A percentile compares a stretch with the other conserved stretches of the same genome.
phyloP scores from a whole-genome alignment of 1,140 invertebrate species.

The Aphidius gifuensis region DNA sequence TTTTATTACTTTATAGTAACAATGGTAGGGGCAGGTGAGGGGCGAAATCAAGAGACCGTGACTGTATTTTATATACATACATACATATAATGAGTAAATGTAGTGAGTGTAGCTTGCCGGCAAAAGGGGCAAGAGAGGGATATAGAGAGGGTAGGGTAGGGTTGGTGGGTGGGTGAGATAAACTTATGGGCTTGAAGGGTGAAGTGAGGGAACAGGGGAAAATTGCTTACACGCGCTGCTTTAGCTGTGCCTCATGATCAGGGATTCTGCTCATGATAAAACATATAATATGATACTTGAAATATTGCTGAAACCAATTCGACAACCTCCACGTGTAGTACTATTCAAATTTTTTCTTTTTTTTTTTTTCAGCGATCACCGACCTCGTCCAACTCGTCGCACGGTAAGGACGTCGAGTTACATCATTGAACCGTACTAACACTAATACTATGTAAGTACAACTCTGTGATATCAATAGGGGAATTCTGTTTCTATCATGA shows the following conservation, averaged over 20 bases:
- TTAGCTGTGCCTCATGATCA: constrained; percentile 33
- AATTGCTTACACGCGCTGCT: constrained; percentile 36
- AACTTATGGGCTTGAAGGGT: neutral
- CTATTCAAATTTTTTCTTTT: constrained; percentile 19
- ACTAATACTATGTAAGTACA: constrained; percentile 24
- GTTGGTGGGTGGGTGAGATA: neutral
- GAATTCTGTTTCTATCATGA: too few relatives aligned
- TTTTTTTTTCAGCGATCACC: constrained; percentile 56
- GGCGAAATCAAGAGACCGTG: too few relatives aligned
- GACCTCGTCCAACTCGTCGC: constrained; percentile 53
- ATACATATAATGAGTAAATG: too few relatives aligned
- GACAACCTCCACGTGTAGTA: constrained; percentile 51
- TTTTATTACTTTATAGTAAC: too few relatives aligned
- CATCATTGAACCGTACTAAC: constrained; percentile 42
- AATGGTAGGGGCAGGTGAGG: too few relatives aligned
- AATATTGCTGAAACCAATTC: constrained; percentile 33
- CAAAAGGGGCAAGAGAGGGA: neutral
- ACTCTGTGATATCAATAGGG: neutral
- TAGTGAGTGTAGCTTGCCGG: too few relatives aligned
- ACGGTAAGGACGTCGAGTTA: constrained; percentile 54
- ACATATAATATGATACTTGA: constrained; percentile 19
- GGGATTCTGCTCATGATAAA: constrained; percentile 12
- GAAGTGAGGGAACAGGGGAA: neutral
- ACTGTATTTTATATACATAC: too few relatives aligned
- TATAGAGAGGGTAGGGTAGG: neutral